phyloP scores from a whole-genome alignment of 2,888 invertebrate species.

The Silvanus unidentatus region DNA sequence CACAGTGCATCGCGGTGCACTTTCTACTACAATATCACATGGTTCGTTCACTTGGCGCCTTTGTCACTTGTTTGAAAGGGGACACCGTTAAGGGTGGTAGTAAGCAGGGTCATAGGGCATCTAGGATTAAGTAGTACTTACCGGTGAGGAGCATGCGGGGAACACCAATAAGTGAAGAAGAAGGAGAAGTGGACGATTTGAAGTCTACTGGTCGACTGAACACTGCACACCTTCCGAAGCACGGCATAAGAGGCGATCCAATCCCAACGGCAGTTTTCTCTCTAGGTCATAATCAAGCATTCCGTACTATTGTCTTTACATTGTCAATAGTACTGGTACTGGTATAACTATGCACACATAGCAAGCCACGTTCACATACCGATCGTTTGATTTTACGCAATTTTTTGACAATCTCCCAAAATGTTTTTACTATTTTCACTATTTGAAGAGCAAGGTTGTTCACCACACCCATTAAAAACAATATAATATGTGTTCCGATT shows the following conservation, averaged over 20 bases:
- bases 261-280: conserved; percentile 35
- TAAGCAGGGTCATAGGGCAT: conserved; percentile 28
- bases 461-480: neutral
- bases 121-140: conserved; percentile 19
- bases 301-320: conserved; percentile 33
- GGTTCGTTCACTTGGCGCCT: conserved; percentile 16
- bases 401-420: conserved; percentile 16
- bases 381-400: conserved; percentile 8
- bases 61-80: conserved; percentile 19
- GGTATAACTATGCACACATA: too few relatives aligned
- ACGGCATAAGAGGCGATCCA: conserved; percentile 31
- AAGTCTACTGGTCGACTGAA: conserved; percentile 40
- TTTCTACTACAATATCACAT: conserved; percentile 20
- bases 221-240: conserved; percentile 34
- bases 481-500: neutral
- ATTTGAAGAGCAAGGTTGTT: conserved; percentile 18
- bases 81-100: conserved; percentile 19
- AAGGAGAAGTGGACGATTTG: conserved; percentile 39
- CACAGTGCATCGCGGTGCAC: conserved; percentile 13
- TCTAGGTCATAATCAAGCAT: conserved; percentile 38
- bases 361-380: neutral
- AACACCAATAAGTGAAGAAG: conserved; percentile 18
- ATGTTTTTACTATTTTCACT: neutral
- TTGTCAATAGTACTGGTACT: conserved; percentile 16
- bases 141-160: conserved; percentile 31